These are phyloP conservation scores for Ichneumon xanthorius DNA, from an alignment of 2,888 invertebrate genomes.

Conservation along the genomic window DNA sequence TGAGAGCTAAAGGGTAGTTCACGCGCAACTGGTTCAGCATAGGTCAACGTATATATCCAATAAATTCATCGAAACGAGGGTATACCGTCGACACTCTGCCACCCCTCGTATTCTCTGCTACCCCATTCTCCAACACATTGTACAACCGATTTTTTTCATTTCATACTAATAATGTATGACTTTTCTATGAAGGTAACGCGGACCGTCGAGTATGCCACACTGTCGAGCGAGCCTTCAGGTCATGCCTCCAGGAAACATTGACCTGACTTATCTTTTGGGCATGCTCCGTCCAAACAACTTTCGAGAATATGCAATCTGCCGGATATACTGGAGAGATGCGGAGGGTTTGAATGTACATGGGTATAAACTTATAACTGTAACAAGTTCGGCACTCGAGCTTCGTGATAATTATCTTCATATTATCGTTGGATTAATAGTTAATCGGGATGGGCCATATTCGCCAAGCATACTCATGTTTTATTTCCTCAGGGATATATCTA, in stretches of 20 bases:
- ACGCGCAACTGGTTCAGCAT: neutral
- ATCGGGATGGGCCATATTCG: too few species aligned
- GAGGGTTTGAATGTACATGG: neutral
- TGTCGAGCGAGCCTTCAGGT: constrained; percentile 23
- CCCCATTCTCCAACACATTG: neutral
- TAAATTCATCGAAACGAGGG: constrained; percentile 23
- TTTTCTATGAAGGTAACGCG: constrained; percentile 1
- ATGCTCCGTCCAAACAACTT: constrained; percentile 36
- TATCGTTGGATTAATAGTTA: too few species aligned
- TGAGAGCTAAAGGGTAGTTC: constrained; percentile 28
- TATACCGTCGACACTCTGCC: neutral
- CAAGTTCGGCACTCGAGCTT: too few species aligned
- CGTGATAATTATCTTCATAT: neutral
- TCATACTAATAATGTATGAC: constrained; percentile 1
- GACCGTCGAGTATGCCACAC: neutral
- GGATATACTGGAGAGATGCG: neutral
- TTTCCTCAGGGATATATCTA: neutral
- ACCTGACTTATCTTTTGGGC: constrained; percentile 38
- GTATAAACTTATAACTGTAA: too few species aligned
- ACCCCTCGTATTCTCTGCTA: neutral
- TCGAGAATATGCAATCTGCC: neutral
- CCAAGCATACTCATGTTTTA: too few species aligned
- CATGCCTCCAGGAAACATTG: constrained; percentile 52
- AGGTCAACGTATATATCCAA: neutral
- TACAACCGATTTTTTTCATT: constrained; percentile 4